These are phyloP conservation scores for Troilus luridus DNA, from an alignment of 2,888 invertebrate genomes.

Conservation along the genomic window DNA sequence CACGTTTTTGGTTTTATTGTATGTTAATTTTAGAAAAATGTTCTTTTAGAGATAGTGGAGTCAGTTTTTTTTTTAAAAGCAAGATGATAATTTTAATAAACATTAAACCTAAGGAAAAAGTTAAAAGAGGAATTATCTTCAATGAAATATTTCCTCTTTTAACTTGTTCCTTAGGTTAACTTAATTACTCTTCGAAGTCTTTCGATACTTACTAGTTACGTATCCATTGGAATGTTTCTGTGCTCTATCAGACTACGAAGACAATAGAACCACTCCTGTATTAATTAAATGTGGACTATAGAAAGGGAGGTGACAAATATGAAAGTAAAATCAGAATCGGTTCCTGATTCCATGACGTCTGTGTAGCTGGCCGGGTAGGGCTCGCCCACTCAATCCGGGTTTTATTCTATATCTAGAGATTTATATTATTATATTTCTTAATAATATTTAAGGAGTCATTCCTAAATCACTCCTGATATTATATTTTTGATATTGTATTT, in stretches of 20 bases:
- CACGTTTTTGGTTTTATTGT: not conserved
- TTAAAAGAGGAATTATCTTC: too few species aligned
- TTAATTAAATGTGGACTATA: not conserved
- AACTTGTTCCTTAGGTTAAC: not conserved
- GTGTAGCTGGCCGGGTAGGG: not conserved
- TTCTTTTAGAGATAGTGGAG: not conserved
- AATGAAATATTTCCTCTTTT: too few species aligned
- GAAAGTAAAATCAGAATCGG: not conserved
- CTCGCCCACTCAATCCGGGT: not conserved
- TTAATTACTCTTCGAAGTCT: not conserved
- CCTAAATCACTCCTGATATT: too few species aligned
- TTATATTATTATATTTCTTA: not conserved
- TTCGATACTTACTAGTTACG: not conserved
- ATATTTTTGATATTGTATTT: too few species aligned
- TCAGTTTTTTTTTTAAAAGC: not conserved
- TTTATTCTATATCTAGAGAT: not conserved
- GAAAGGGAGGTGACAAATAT: slow-evolving; percentile 44
- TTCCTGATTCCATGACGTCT: not conserved
- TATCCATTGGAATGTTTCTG: not conserved
- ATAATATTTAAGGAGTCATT: not conserved
- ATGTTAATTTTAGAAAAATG: not conserved
- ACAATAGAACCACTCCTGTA: slow-evolving; percentile 24
- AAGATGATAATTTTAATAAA: not conserved
- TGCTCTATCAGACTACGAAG: not conserved
- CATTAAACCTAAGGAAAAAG: too few species aligned